Conservation (phyloP, 2,888 invertebrate genomes). For the Lagria hirta region DNA sequence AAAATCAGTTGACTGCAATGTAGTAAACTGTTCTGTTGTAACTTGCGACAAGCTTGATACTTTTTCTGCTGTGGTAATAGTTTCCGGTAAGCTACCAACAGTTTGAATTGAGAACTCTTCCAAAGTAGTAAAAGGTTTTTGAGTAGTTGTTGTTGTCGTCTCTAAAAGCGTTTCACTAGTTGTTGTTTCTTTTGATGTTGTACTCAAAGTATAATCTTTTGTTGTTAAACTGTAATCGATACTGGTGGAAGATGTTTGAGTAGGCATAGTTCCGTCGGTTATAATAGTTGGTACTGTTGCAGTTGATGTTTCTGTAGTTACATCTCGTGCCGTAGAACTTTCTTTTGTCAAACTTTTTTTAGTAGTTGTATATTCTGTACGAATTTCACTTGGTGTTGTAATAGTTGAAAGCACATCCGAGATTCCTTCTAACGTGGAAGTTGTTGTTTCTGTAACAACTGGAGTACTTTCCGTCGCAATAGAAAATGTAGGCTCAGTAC, state of each 20-base stretch:
- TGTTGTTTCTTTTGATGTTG: background rate
- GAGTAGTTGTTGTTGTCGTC: background rate
- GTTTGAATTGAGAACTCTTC: background rate
- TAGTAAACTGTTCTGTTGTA: slow-evolving; percentile 1
- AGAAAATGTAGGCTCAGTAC: too few species aligned
- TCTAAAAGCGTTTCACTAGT: background rate
- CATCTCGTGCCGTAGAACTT: background rate
- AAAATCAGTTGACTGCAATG: too few species aligned
- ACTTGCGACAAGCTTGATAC: too few species aligned
- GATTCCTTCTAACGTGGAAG: too few species aligned
- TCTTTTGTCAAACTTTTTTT: slow-evolving; percentile 1
- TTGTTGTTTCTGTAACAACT: too few species aligned
- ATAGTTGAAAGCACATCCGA: too few species aligned
- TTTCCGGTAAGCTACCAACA: background rate
- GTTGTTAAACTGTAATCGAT: background rate
- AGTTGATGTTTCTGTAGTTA: slow-evolving; percentile 2
- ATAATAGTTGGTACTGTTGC: slow-evolving; percentile 10
- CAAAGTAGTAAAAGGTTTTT: too few species aligned
- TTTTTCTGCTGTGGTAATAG: slow-evolving; percentile 4
- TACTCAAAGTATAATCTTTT: background rate
- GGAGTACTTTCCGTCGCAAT: too few species aligned
- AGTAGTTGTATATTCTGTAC: background rate
- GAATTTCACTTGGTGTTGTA: too few species aligned
- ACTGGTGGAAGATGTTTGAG: background rate
- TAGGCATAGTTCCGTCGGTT: slow-evolving; percentile 1